phyloP scores from a whole-genome alignment of 2,797 vertebrate species.

The Paedocypris micromegethes region DNA sequence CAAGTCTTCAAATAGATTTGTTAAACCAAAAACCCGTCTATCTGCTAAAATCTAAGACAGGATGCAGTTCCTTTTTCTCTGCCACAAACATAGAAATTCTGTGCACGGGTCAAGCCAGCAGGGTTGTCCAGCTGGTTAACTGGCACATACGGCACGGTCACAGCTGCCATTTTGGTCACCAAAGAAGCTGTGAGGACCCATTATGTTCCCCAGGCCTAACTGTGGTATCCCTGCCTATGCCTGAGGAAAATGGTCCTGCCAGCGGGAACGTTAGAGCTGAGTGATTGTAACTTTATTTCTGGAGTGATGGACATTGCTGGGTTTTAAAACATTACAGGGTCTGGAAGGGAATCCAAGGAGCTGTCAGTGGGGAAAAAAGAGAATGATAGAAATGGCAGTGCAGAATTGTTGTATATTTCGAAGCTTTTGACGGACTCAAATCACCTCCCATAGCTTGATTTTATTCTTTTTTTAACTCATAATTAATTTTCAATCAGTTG shows the following conservation, averaged over 20 bases:
- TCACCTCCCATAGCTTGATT: neutral
- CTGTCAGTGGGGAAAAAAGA: neutral
- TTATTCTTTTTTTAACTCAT: too few species aligned
- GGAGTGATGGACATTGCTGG: constrained; percentile 31
- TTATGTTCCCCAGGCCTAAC: constrained; percentile 47
- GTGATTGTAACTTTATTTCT: constrained; percentile 41
- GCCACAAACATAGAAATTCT: constrained; percentile 22
- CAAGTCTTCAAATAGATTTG: constrained; percentile 21
- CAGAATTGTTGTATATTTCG: constrained; percentile 11
- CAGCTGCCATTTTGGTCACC: constrained; percentile 45
- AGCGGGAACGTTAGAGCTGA: constrained; percentile 42
- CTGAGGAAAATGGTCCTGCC: constrained; percentile 45
- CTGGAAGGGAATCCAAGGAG: constrained; percentile 9
- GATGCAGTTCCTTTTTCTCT: constrained; percentile 8
- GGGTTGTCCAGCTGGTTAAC: constrained; percentile 65
- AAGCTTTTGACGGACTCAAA: neutral
- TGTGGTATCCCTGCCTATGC: constrained; percentile 35
- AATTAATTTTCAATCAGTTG: too few species aligned
- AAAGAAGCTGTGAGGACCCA: constrained; percentile 47
- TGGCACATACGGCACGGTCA: constrained; percentile 40
- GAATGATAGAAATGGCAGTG: constrained; percentile 9
- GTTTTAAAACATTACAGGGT: constrained; percentile 27
- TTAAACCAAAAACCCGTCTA: constrained; percentile 27
- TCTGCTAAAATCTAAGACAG: constrained; percentile 12
- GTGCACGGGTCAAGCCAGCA: constrained; percentile 22